Percentiles rank a stretch among this genome's conserved stretches.
Evolutionary conservation across 2,113 vertebrate species (phyloP).

Genomic region (Corydoras sp.): DNA sequence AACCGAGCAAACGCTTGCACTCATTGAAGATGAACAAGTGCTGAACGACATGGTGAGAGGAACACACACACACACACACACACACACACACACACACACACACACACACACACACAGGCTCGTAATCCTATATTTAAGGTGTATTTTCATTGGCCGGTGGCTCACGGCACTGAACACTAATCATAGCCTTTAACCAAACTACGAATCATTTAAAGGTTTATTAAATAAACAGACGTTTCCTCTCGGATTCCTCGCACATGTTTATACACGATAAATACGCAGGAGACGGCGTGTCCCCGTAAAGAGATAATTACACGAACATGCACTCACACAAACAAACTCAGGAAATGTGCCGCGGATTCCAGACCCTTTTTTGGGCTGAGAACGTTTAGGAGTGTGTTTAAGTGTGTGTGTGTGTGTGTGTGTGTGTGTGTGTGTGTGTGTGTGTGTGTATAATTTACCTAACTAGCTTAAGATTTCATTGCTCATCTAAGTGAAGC

Average conservation of each 20-base stretch:
- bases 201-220: too few species aligned
- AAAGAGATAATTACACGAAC: conserved; percentile 36
- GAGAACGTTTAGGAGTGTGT: conserved; percentile 20
- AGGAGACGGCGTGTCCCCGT: too few species aligned
- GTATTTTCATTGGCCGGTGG: too few species aligned
- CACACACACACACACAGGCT: not conserved
- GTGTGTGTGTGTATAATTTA: not conserved
- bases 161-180: too few species aligned
- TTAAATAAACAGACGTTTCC: too few species aligned
- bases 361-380: conserved; percentile 21
- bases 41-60: conserved; percentile 88
- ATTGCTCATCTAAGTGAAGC: not conserved
- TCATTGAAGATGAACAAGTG: conserved; percentile 83
- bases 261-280: too few species aligned
- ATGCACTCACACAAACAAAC: conserved; percentile 15
- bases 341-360: conserved; percentile 9
- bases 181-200: too few species aligned
- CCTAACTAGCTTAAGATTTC: too few species aligned
- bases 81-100: conserved; percentile 6
- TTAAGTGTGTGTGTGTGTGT: conserved; percentile 1
- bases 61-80: conserved; percentile 4
- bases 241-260: too few species aligned
- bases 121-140: too few species aligned
- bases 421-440: not conserved
- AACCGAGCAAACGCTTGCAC: conserved; percentile 67